Conservation (phyloP, 2,888 invertebrate genomes). For the Encarsia formosa region DNA sequence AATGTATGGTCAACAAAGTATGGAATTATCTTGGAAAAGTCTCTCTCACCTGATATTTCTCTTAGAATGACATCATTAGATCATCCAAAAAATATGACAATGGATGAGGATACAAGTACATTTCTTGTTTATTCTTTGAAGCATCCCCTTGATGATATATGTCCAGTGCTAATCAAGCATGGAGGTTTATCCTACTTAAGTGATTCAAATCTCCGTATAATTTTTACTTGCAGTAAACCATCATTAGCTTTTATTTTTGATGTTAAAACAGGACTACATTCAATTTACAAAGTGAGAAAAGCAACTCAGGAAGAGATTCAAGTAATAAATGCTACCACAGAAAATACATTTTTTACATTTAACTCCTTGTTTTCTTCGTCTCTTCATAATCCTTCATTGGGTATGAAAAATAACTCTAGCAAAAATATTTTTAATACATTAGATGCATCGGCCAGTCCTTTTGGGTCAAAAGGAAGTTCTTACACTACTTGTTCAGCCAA, state of each 20-base stretch:
- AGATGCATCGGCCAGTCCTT: slow-evolving; percentile 38
- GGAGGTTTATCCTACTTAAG: slow-evolving; percentile 49
- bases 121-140: slow-evolving; percentile 81
- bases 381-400: slow-evolving; percentile 5
- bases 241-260: slow-evolving; percentile 82
- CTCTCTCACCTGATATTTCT: slow-evolving; percentile 9
- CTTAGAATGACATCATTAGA: neutral
- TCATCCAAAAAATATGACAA: neutral
- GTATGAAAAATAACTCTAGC: slow-evolving; percentile 37
- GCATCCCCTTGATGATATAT: slow-evolving; percentile 88
- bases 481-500: slow-evolving; percentile 40
- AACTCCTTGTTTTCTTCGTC: slow-evolving; percentile 10
- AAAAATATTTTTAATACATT: slow-evolving; percentile 25
- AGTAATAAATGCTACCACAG: slow-evolving; percentile 57
- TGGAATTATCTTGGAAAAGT: slow-evolving; percentile 79
- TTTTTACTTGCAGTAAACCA: slow-evolving; percentile 72
- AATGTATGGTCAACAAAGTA: slow-evolving; percentile 81
- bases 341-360: slow-evolving; percentile 33
- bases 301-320: slow-evolving; percentile 70
- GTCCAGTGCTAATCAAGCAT: slow-evolving; percentile 74
- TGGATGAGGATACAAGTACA: slow-evolving; percentile 42
- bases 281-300: slow-evolving; percentile 75
- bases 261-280: slow-evolving; percentile 71
- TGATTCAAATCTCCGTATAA: slow-evolving; percentile 60
- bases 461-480: slow-evolving; percentile 43